These are phyloP conservation scores for Cephus cinctus DNA, from an alignment of 1,140 invertebrate species.

Conservation along the genomic window DNA sequence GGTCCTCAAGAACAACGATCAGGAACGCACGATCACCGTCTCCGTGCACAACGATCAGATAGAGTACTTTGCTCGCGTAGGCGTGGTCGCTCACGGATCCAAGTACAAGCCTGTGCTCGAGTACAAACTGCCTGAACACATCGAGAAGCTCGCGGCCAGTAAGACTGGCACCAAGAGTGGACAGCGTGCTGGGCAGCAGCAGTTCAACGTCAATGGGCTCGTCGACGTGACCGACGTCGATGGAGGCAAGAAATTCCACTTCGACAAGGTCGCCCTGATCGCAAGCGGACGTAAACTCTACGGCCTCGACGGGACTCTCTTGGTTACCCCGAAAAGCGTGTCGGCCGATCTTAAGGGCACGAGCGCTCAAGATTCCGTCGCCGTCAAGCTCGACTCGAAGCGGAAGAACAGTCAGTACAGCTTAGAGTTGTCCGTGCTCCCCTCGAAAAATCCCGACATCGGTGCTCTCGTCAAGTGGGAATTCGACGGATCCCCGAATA, in stretches of 20 bases:
- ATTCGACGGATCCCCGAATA: constrained; percentile 29
- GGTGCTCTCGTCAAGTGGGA: constrained; percentile 61
- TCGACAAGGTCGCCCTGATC: constrained; percentile 60
- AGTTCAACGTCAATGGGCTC: constrained; percentile 58
- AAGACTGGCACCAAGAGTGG: constrained; percentile 25
- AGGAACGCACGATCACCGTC: constrained; percentile 58
- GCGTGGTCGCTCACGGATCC: constrained; percentile 61
- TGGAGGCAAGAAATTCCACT: constrained; percentile 56
- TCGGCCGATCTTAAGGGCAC: constrained; percentile 57
- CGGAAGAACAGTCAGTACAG: constrained; percentile 21
- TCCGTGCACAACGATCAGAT: constrained; percentile 60
- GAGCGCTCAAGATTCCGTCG: constrained; percentile 54
- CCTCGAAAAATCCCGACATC: constrained; percentile 57
- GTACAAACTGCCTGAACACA: constrained; percentile 62
- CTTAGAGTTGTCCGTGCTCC: constrained; percentile 31
- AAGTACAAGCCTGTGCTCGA: constrained; percentile 71
- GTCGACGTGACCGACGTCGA: constrained; percentile 55
- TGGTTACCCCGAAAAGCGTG: constrained; percentile 40
- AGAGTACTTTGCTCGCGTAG: constrained; percentile 63
- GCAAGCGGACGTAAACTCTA: constrained; percentile 48
- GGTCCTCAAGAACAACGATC: constrained; percentile 54
- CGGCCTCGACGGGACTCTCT: constrained; percentile 56
- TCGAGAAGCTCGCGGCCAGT: constrained; percentile 40
- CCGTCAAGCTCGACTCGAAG: constrained; percentile 47
- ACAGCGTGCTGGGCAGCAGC: constrained; percentile 47